These are phyloP conservation scores for Cephalopterus ornatus DNA, from an alignment of 2,113 vertebrate genomes.

Conservation along the genomic window DNA sequence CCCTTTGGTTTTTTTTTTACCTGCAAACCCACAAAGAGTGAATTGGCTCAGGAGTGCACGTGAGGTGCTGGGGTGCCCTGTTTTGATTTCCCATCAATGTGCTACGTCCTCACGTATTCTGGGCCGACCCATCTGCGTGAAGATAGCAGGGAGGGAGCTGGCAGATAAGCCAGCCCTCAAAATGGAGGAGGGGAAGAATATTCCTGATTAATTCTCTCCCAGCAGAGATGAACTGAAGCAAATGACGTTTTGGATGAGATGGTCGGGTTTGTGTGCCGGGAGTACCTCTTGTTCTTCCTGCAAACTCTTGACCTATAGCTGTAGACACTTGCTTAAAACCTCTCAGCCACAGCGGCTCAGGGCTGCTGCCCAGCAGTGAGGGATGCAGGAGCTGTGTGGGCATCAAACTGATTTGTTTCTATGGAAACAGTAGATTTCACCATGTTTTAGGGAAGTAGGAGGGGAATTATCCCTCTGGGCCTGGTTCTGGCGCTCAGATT, in stretches of 20 bases:
- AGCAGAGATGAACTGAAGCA: background rate
- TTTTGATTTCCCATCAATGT: background rate
- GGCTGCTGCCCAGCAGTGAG: conserved; percentile 19
- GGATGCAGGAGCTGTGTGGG: conserved; percentile 31
- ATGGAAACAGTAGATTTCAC: conserved; percentile 68
- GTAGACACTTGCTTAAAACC: background rate
- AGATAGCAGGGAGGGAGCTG: background rate
- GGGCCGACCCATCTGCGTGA: conserved; percentile 13
- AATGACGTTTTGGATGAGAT: background rate
- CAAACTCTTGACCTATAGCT: background rate
- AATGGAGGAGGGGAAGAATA: conserved; percentile 25
- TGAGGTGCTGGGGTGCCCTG: background rate
- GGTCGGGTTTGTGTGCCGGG: background rate
- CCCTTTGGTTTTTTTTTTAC: background rate
- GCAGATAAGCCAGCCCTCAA: background rate
- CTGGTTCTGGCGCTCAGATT: background rate
- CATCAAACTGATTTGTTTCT: conserved; percentile 66
- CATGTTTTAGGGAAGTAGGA: conserved; percentile 19
- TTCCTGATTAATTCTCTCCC: conserved; percentile 19
- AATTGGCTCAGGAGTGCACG: background rate
- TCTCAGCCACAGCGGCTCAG: background rate
- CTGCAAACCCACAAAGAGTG: background rate
- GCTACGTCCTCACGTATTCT: background rate
- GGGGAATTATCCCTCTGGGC: conserved; percentile 17
- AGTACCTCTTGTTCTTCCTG: background rate